Percentiles rank a stretch among this genome's conserved stretches.
These are phyloP conservation scores for Enteromius viviparus DNA, from an alignment of 2,797 vertebrate species.

Conservation along the genomic window DNA sequence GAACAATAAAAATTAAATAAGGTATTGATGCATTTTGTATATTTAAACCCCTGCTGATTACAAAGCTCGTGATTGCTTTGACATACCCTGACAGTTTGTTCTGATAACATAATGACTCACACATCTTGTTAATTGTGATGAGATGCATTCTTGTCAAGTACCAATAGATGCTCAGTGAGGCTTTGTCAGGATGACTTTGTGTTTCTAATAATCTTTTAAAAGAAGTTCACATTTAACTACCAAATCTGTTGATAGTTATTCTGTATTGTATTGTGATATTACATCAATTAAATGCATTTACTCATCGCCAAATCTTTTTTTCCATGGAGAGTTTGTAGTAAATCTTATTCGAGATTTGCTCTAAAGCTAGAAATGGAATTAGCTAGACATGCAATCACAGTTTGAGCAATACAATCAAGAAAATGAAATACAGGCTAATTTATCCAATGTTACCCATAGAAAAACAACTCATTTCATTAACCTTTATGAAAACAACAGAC, in stretches of 20 bases:
- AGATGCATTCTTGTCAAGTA: slow-evolving; percentile 21
- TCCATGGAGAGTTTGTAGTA: neutral
- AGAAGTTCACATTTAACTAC: neutral
- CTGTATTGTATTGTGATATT: neutral
- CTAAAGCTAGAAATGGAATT: slow-evolving; percentile 11
- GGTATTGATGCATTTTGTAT: slow-evolving; percentile 20
- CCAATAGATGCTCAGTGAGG: neutral
- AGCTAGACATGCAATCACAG: slow-evolving; percentile 39
- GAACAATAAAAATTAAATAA: slow-evolving; percentile 11
- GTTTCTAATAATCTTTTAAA: slow-evolving; percentile 4
- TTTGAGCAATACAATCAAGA: slow-evolving; percentile 23
- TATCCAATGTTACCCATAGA: neutral
- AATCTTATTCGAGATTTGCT: slow-evolving; percentile 28
- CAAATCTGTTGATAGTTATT: neutral
- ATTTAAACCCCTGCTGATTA: slow-evolving; percentile 28
- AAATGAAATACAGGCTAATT: slow-evolving; percentile 15
- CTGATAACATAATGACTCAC: slow-evolving; percentile 26
- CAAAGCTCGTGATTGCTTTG: slow-evolving; percentile 23
- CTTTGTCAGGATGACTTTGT: slow-evolving; percentile 24
- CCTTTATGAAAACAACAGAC: slow-evolving; percentile 39
- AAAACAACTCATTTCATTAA: slow-evolving; percentile 51
- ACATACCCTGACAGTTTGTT: slow-evolving; percentile 16
- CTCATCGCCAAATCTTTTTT: neutral
- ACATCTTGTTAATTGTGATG: slow-evolving; percentile 21
- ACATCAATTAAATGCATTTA: neutral